Evolutionary conservation across 2,797 vertebrate genomes (phyloP).

Genomic region (Phyllotis vaccarum): DNA sequence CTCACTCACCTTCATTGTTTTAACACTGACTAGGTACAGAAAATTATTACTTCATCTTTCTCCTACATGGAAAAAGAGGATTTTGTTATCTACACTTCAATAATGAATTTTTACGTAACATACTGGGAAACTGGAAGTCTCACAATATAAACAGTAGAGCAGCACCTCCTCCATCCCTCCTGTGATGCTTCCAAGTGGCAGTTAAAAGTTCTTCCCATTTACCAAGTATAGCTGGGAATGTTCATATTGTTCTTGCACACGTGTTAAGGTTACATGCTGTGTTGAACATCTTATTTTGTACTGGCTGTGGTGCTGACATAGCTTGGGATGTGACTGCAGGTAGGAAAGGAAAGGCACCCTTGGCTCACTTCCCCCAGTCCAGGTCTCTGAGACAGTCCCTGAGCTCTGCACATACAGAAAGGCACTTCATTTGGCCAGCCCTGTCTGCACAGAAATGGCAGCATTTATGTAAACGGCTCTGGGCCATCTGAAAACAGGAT

Average conservation of each 20-base stretch:
- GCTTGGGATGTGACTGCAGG: slow-evolving; percentile 12
- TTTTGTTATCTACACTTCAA: background rate
- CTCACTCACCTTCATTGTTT: background rate
- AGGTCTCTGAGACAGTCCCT: slow-evolving; percentile 59
- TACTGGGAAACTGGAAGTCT: background rate
- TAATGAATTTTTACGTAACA: background rate
- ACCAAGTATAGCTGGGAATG: background rate
- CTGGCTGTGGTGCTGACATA: background rate
- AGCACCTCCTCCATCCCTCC: background rate
- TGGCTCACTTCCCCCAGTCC: slow-evolving; percentile 53
- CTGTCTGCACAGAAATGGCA: slow-evolving; percentile 30
- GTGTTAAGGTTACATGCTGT: slow-evolving; percentile 19
- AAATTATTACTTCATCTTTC: background rate
- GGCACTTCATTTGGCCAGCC: slow-evolving; percentile 16
- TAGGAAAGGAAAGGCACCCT: slow-evolving; percentile 30
- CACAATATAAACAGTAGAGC: slow-evolving; percentile 13
- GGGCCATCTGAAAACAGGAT: slow-evolving; percentile 63
- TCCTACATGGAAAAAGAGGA: background rate
- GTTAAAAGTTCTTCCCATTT: background rate
- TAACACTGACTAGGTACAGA: background rate
- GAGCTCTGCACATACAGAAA: slow-evolving; percentile 33
- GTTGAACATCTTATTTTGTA: background rate
- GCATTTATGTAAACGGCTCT: slow-evolving; percentile 69
- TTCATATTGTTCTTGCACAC: background rate
- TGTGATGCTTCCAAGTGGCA: background rate